Conservation (phyloP, 2,888 invertebrate species). For the Drosophila parthenogenetica region DNA sequence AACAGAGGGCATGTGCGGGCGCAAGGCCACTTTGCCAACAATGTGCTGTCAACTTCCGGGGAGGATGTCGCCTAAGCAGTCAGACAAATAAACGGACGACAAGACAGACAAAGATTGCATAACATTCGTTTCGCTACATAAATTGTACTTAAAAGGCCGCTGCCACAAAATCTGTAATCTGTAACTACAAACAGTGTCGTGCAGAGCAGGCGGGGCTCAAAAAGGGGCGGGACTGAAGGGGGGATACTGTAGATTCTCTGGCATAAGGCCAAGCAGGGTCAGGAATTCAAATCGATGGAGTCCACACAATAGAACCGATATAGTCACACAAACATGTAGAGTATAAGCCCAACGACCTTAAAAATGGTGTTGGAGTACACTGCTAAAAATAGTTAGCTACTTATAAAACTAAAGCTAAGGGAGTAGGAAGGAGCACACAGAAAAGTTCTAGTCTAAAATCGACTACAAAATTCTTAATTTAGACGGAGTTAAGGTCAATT, state of each 20-base stretch:
- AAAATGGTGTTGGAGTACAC: neutral
- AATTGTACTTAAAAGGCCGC: constrained; percentile 81
- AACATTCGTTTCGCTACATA: constrained; percentile 81
- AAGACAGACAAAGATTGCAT: constrained; percentile 67
- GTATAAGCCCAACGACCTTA: constrained; percentile 10
- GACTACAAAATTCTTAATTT: too few relatives aligned
- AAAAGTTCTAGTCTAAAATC: too few relatives aligned
- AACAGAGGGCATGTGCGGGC: constrained; percentile 40
- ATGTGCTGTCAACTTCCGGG: constrained; percentile 82
- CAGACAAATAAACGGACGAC: constrained; percentile 69
- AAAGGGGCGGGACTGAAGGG: neutral
- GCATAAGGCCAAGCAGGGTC: constrained; percentile 33
- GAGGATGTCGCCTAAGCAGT: constrained; percentile 75
- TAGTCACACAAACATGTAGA: neutral
- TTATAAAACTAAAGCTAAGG: too few relatives aligned
- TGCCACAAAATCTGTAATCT: constrained; percentile 74
- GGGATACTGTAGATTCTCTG: constrained; percentile 1
- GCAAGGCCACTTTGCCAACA: constrained; percentile 76
- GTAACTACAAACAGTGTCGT: constrained; percentile 24
- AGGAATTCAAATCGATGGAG: constrained; percentile 42
- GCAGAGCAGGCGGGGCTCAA: neutral
- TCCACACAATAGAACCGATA: constrained; percentile 20
- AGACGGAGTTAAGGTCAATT: too few relatives aligned
- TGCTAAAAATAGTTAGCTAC: neutral
- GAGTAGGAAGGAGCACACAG: too few relatives aligned